Evolutionary conservation across 2,888 invertebrate genomes (phyloP).

Genomic region (Hecatera dysodea): DNA sequence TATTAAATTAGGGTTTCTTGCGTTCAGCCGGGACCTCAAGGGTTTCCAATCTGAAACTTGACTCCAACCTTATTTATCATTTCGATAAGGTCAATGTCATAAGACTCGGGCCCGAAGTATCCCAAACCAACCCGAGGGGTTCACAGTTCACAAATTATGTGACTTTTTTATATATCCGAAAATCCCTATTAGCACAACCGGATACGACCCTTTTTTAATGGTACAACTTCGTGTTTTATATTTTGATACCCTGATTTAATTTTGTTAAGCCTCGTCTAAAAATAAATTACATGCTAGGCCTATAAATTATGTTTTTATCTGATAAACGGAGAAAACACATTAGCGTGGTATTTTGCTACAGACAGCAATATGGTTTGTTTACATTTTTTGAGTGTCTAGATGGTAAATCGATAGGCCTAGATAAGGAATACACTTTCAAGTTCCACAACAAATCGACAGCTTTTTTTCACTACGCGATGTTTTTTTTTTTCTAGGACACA

Average conservation of each 20-base stretch:
- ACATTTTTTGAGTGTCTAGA: conserved; percentile 18
- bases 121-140: conserved; percentile 9
- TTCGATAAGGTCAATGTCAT: conserved; percentile 34
- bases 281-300: conserved; percentile 20
- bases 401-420: conserved; percentile 7
- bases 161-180: conserved; percentile 3
- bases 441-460: background rate
- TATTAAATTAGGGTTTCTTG: background rate
- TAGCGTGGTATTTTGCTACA: conserved; percentile 31
- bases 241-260: conserved; percentile 29
- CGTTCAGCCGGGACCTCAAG: conserved; percentile 22
- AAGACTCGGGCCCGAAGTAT: background rate
- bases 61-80: conserved; percentile 22
- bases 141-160: background rate
- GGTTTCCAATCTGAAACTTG: conserved; percentile 27
- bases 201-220: conserved; percentile 32
- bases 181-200: background rate
- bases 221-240: conserved; percentile 25
- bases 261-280: conserved; percentile 27
- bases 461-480: background rate
- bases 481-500: too few species aligned
- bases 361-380: conserved; percentile 36
- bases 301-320: conserved; percentile 45
- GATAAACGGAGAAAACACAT: conserved; percentile 55
- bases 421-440: background rate